These are phyloP conservation scores for Bursaphelenchus okinawaensis DNA, from an alignment of 2,888 invertebrate genomes.

Conservation along the genomic window DNA sequence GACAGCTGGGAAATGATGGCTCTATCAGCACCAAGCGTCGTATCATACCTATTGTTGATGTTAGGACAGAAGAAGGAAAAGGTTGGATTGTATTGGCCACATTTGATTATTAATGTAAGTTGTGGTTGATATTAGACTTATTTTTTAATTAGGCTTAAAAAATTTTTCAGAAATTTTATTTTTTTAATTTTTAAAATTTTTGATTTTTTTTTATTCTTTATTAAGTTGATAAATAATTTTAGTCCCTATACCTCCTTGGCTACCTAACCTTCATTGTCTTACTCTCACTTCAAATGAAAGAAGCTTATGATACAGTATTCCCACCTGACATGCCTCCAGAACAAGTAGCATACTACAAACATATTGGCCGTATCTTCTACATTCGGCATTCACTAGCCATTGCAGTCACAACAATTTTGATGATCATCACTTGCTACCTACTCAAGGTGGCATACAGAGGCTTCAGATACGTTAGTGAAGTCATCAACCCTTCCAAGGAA, in stretches of 20 bases:
- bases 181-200: too few species aligned
- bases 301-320: not conserved
- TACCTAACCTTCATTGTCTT: not conserved
- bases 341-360: not conserved
- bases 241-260: not conserved
- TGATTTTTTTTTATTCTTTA: too few species aligned
- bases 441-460: not conserved
- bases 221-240: too few species aligned
- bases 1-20: not conserved
- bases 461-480: not conserved
- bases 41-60: not conserved
- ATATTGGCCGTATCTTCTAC: not conserved
- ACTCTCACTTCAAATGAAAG: not conserved
- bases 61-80: not conserved
- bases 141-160: too few species aligned
- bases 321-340: not conserved
- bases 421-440: not conserved
- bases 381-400: not conserved
- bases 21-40: not conserved
- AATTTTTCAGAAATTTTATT: too few species aligned
- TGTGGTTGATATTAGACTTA: too few species aligned
- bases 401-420: not conserved
- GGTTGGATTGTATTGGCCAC: not conserved
- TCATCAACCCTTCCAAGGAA: not conserved
- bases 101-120: not conserved